Conservation (phyloP, 2,888 invertebrate genomes). For the Ochropleura leucogaster region DNA sequence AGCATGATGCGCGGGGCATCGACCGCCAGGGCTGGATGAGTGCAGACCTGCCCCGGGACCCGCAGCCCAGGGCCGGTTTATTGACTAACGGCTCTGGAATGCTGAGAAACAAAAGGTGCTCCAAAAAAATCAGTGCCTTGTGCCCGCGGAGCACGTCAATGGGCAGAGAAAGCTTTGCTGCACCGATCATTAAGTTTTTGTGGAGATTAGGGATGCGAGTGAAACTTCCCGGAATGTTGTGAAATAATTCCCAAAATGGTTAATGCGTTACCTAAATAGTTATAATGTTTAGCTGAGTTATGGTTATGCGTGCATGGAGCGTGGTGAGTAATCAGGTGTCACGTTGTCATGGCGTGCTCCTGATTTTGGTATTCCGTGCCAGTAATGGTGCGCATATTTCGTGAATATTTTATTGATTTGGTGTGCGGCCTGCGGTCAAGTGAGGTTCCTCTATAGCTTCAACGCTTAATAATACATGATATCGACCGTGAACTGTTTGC, state of each 20-base stretch:
- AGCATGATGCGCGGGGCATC: conserved; percentile 21
- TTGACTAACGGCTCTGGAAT: conserved; percentile 65
- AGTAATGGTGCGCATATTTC: neutral
- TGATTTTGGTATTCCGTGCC: conserved; percentile 19
- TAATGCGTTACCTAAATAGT: conserved; percentile 19
- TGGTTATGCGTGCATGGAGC: conserved; percentile 20
- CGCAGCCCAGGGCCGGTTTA: conserved; percentile 7
- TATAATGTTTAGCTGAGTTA: neutral
- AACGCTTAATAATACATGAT: neutral
- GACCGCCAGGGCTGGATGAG: conserved; percentile 48
- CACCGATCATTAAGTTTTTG: conserved; percentile 55
- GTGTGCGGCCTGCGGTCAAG: conserved; percentile 31
- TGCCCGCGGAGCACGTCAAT: conserved; percentile 27
- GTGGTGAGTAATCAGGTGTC: conserved; percentile 50
- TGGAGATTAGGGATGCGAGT: conserved; percentile 44
- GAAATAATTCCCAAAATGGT: conserved; percentile 54
- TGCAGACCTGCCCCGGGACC: conserved; percentile 41
- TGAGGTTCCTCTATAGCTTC: neutral
- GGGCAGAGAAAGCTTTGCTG: conserved; percentile 46
- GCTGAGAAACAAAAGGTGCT: conserved; percentile 52
- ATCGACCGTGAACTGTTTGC: conserved; percentile 1
- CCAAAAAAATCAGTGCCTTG: conserved; percentile 29
- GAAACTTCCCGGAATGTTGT: conserved; percentile 61
- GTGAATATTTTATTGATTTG: conserved; percentile 15
- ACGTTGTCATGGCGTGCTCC: conserved; percentile 32